Percentiles rank a stretch among this genome's conserved stretches.
phyloP scores from a whole-genome alignment of 2,888 invertebrate genomes.

The Drosophila fungiperda region DNA sequence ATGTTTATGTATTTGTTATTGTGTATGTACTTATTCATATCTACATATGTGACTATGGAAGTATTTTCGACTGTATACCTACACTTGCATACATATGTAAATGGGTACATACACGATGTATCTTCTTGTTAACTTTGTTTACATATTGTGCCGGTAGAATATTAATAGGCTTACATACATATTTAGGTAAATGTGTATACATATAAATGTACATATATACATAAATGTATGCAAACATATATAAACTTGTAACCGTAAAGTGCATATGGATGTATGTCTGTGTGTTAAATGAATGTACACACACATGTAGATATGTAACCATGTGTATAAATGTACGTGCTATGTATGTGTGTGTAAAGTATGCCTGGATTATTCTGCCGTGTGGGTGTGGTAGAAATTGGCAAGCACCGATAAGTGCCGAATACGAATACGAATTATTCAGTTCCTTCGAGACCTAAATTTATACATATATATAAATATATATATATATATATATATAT shows the following conservation, averaged over 20 bases:
- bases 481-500: neutral
- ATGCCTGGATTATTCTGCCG: constrained; percentile 3
- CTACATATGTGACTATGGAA: neutral
- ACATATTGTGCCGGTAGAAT: constrained; percentile 41
- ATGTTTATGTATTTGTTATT: neutral
- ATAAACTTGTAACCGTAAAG: neutral
- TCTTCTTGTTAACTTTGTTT: constrained; percentile 36
- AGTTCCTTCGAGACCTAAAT: constrained; percentile 37
- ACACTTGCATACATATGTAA: neutral
- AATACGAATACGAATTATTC: constrained; percentile 35
- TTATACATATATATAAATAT: neutral
- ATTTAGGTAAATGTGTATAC: neutral
- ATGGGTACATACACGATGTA: constrained; percentile 7
- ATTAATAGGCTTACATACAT: constrained; percentile 1
- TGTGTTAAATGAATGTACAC: neutral
- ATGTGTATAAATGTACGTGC: no score
- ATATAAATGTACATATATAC: neutral
- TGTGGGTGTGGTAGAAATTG: constrained; percentile 53
- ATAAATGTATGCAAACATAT: constrained; percentile 3
- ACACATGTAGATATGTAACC: neutral
- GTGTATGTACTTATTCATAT: no score
- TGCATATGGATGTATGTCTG: neutral
- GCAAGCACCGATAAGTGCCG: constrained; percentile 35
- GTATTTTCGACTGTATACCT: neutral
- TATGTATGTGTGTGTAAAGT: neutral